Conservation (phyloP, 2,113 vertebrate species). For the Gadus macrocephalus region DNA sequence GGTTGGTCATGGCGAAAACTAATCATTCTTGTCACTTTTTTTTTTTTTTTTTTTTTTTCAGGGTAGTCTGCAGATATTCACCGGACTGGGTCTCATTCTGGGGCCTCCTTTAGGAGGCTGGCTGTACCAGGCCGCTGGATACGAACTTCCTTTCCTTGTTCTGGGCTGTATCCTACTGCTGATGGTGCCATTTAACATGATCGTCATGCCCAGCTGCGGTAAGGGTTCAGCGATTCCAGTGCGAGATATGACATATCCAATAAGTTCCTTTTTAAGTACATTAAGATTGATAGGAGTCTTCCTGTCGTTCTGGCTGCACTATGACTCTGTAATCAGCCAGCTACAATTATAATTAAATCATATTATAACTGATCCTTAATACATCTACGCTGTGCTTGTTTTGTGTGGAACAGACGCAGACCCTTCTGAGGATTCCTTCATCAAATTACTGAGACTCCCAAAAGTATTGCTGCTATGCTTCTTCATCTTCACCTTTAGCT, state of each 20-base stretch:
- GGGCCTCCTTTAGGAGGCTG: constrained; percentile 92
- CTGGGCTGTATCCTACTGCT: constrained; percentile 82
- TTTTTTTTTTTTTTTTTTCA: constrained; percentile 45
- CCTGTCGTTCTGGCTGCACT: neutral
- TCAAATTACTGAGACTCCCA: constrained; percentile 72
- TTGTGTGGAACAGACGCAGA: constrained; percentile 66
- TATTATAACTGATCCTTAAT: no score
- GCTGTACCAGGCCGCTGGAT: constrained; percentile 90
- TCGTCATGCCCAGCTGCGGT: constrained; percentile 84
- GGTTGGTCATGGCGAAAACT: constrained; percentile 24
- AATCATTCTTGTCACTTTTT: constrained; percentile 16
- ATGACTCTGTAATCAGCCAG: no score
- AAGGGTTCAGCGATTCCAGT: constrained; percentile 17
- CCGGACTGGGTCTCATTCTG: constrained; percentile 85
- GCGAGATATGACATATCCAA: no score
- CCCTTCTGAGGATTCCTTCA: constrained; percentile 79
- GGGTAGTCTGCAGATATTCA: constrained; percentile 90
- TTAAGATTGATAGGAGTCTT: neutral
- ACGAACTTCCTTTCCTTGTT: constrained; percentile 85
- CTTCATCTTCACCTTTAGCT: constrained; percentile 78
- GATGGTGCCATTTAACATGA: constrained; percentile 86
- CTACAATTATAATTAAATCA: no score
- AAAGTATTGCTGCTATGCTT: constrained; percentile 81
- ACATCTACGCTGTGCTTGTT: neutral
- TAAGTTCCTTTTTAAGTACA: neutral